A percentile compares a stretch with the other conserved stretches of the same genome.
Evolutionary conservation across 1,140 invertebrate species (phyloP).

Genomic region (Bombus sibiricus): DNA sequence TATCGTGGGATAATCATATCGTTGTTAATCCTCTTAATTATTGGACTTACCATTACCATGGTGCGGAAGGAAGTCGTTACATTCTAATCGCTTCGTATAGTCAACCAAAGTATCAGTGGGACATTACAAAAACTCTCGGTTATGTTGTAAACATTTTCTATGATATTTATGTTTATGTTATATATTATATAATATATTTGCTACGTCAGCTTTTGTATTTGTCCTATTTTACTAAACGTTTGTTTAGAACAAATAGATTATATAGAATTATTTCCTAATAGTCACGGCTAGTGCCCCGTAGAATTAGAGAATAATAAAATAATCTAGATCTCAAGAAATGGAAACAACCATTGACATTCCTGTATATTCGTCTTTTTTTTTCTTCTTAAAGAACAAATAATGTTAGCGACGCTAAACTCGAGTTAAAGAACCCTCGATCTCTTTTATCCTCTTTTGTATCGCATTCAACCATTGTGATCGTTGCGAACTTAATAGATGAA

Average conservation of each 20-base stretch:
- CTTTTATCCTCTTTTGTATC: background rate
- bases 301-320: background rate
- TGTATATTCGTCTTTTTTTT: no score
- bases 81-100: constrained; percentile 47
- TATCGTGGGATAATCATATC: constrained; percentile 75
- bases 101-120: constrained; percentile 46
- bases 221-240: constrained; percentile 40
- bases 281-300: background rate
- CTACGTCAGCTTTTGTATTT: constrained; percentile 40
- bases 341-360: background rate
- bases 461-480: constrained; percentile 13
- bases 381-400: background rate
- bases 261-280: background rate
- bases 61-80: constrained; percentile 47
- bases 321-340: background rate
- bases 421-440: background rate
- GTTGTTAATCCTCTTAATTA: constrained; percentile 70
- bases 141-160: constrained; percentile 54
- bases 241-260: background rate
- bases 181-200: constrained; percentile 40
- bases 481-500: background rate
- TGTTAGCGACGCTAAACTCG: background rate
- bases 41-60: constrained; percentile 65
- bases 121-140: constrained; percentile 48
- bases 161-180: constrained; percentile 41